Evolutionary conservation across 2,797 vertebrate genomes (phyloP).

Genomic region (Agapornis canus): DNA sequence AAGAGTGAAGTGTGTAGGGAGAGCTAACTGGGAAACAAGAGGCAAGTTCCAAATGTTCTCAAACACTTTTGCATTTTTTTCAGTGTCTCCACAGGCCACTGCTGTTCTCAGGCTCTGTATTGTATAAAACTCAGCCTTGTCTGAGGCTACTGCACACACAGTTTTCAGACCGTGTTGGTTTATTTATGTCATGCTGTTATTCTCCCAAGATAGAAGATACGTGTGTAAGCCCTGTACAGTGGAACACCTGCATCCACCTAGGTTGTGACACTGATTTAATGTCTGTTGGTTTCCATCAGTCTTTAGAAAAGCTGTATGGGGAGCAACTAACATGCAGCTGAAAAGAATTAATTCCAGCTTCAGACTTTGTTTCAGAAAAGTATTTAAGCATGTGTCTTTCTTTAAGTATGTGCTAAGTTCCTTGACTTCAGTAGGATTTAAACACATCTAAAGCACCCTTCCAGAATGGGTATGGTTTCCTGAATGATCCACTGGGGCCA

Average conservation of each 20-base stretch:
- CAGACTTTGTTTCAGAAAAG: slow-evolving; percentile 6
- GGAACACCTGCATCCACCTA: background rate
- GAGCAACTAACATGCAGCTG: background rate
- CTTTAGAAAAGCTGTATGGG: background rate
- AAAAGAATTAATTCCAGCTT: slow-evolving; percentile 44
- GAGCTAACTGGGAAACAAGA: background rate
- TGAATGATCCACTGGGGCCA: background rate
- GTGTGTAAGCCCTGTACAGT: background rate
- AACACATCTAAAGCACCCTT: background rate
- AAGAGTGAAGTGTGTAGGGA: background rate
- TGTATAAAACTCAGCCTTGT: background rate
- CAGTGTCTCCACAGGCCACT: background rate
- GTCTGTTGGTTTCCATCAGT: background rate
- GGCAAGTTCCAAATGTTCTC: background rate
- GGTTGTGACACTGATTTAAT: background rate
- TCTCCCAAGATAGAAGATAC: background rate
- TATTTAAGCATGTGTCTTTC: slow-evolving; percentile 48
- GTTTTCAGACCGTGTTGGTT: background rate
- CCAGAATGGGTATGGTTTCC: background rate
- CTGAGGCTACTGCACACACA: background rate
- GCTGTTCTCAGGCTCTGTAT: background rate
- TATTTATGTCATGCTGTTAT: background rate
- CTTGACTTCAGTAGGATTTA: slow-evolving; percentile 39
- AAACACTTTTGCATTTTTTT: background rate
- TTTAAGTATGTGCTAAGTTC: slow-evolving; percentile 38